Evolutionary conservation across 2,113 vertebrate species (phyloP), one percentile per base, ranked within the genome.

Genomic region (Dicaeum eximium): DNA sequence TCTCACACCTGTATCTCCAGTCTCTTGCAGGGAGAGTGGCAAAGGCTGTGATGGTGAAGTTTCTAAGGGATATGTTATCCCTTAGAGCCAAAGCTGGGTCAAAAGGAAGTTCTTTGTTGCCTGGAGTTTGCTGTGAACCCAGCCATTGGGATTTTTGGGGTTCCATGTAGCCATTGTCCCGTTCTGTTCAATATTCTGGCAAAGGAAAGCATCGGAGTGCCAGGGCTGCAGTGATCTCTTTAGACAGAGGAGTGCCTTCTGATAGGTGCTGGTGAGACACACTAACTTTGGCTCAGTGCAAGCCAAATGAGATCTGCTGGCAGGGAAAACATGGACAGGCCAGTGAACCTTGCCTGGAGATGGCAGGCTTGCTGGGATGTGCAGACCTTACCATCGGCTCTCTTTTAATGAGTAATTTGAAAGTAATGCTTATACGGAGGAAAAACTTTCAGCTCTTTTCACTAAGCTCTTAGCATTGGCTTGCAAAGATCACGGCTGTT

Each of bases 341-440:
- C 57, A 35, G 7, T 31, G 57, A 79, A 15, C 11, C 15, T 50
- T 67, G n/a, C 28, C n/a, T 73, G 38, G 60, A 64, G 62, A 45
- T 57, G 27, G n/a, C 13, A 61, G 60, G 19, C 53, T 50, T 61
- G 35, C 58, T 90, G 45, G 50, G 44, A 33, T 58, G 33, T 61
- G 42, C 47, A 82, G 45, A 27, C 0, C 0, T 75, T 66, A 45
- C 9, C 37, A 47, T 24, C 1, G 0, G 12, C 31, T 58, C 21
- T 50, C 31, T 44, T 84, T 67, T 47, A 62, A 40, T 51, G 77
- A 80, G 16, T 38, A 28, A 37, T 56, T 79, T 53, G 28, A 53
- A 74, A 75, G 7, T 42, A 80, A 81, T n/a, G 11, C 35, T 62
- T 64, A 1, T 2, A 24, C 12, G 16, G n/a, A 92, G 60, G 33